These are phyloP conservation scores for Lophotis ruficrista DNA, from an alignment of 2,113 vertebrate species.

Conservation along the genomic window DNA sequence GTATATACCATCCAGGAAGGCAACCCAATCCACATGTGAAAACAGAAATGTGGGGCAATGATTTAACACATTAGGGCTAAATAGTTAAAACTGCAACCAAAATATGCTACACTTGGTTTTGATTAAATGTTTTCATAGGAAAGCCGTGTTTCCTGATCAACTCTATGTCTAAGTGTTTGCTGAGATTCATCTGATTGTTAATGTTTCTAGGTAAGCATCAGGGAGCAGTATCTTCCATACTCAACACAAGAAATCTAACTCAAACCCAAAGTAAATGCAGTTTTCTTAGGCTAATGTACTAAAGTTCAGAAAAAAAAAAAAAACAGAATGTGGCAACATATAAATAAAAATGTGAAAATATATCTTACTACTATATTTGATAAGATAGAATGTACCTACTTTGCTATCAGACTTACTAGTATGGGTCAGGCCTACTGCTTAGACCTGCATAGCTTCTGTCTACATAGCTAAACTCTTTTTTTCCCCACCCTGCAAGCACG, in stretches of 20 bases:
- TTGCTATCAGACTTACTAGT: neutral
- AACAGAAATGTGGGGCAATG: neutral
- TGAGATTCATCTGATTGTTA: neutral
- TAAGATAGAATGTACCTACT: neutral
- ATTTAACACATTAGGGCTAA: neutral
- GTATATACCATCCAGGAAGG: neutral
- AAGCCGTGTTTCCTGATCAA: neutral
- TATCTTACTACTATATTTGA: neutral
- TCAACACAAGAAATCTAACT: neutral
- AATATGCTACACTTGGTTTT: neutral
- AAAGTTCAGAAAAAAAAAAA: neutral
- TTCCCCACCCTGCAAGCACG: neutral
- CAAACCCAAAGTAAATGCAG: neutral
- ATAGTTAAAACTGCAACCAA: neutral
- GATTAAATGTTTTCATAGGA: neutral
- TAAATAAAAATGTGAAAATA: neutral
- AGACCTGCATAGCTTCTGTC: neutral
- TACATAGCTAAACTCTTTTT: neutral
- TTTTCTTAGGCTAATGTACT: neutral
- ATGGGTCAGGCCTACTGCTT: neutral
- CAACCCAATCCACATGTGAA: neutral
- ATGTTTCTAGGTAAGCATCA: neutral
- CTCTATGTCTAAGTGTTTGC: neutral
- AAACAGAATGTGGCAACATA: neutral
- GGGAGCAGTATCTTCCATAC: neutral